Conservation (phyloP, 2,113 vertebrate species). For the Phyllopteryx taeniolatus region DNA sequence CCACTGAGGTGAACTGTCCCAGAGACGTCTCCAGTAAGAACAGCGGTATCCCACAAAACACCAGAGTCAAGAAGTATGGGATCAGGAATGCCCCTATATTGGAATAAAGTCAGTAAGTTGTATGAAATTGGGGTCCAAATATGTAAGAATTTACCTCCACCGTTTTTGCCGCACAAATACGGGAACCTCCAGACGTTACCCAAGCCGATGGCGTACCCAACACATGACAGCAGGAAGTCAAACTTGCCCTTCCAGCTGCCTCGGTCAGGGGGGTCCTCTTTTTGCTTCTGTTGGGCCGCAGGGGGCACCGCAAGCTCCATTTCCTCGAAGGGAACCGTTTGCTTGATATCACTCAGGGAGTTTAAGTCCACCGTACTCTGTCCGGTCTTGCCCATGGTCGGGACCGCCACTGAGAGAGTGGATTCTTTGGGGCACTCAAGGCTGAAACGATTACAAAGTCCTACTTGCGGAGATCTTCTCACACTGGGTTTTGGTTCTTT, state of each 20-base stretch:
- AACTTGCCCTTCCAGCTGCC: constrained; percentile 89
- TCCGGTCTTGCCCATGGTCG: constrained; percentile 80
- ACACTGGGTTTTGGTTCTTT: neutral
- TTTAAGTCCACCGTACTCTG: constrained; percentile 77
- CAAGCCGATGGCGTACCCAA: constrained; percentile 87
- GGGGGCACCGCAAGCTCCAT: constrained; percentile 38
- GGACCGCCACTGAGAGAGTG: constrained; percentile 1
- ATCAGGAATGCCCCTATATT: constrained; percentile 84
- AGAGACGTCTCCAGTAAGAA: constrained; percentile 87
- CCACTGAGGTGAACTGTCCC: constrained; percentile 85
- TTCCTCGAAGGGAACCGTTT: constrained; percentile 74
- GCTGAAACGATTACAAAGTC: neutral
- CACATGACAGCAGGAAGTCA: constrained; percentile 87
- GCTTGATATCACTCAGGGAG: constrained; percentile 76
- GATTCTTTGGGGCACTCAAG: neutral
- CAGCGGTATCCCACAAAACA: constrained; percentile 89
- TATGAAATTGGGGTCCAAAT: neutral
- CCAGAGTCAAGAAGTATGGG: constrained; percentile 85
- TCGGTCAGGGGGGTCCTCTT: constrained; percentile 74
- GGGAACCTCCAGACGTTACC: constrained; percentile 93
- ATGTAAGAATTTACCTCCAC: constrained; percentile 78
- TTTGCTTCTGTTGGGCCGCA: constrained; percentile 40
- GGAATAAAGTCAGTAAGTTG: neutral
- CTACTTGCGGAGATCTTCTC: neutral
- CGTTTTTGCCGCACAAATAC: constrained; percentile 90